Percentiles rank a stretch among this genome's conserved stretches.
These are phyloP conservation scores for Bedellia somnulentella DNA, from an alignment of 2,888 invertebrate genomes.

Conservation along the genomic window DNA sequence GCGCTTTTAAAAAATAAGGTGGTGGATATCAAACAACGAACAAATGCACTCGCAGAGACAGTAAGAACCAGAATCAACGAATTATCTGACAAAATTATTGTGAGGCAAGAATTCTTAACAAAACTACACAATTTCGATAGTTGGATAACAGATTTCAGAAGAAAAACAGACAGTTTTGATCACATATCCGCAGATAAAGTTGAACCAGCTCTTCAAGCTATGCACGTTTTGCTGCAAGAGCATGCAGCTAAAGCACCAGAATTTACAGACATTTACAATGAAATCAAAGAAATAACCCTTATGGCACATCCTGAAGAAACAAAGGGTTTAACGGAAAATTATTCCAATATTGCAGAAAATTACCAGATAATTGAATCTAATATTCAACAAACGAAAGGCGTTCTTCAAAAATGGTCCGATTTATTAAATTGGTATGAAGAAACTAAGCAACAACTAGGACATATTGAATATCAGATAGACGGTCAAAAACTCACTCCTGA, in stretches of 20 bases:
- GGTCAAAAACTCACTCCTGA: conserved; percentile 71
- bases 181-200: conserved; percentile 82
- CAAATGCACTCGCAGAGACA: conserved; percentile 74
- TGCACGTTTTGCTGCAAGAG: conserved; percentile 81
- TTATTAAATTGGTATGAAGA: conserved; percentile 81
- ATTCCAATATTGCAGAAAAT: conserved; percentile 72
- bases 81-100: conserved; percentile 78
- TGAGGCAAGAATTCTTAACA: conserved; percentile 81
- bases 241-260: conserved; percentile 80
- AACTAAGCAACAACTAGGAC: conserved; percentile 74
- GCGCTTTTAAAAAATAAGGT: conserved; percentile 71
- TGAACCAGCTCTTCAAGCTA: conserved; percentile 73
- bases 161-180: conserved; percentile 74
- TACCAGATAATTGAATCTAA: conserved; percentile 77
- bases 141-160: conserved; percentile 75
- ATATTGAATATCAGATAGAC: conserved; percentile 79
- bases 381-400: conserved; percentile 71
- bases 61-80: conserved; percentile 76
- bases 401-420: conserved; percentile 82
- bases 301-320: conserved; percentile 75
- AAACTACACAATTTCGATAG: conserved; percentile 77
- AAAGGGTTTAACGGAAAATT: conserved; percentile 71
- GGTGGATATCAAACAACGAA: conserved; percentile 71
- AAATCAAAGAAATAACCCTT: conserved; percentile 76
- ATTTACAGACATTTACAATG: conserved; percentile 77